These are phyloP conservation scores for Thryonomys swinderianus DNA, from an alignment of 2,113 vertebrate genomes.

Conservation along the genomic window DNA sequence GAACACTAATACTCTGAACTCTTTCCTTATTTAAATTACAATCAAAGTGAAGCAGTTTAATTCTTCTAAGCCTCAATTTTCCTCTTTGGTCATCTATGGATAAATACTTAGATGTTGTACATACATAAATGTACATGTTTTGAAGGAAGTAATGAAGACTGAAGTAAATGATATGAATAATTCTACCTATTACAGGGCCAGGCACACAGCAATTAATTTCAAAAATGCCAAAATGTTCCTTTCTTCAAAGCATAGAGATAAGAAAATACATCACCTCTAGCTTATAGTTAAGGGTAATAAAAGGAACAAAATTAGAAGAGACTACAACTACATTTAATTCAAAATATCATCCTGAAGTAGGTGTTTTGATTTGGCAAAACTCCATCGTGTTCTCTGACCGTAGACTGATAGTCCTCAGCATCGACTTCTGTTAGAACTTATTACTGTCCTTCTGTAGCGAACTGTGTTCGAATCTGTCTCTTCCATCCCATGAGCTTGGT, in stretches of 20 bases:
- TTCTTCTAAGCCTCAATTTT: constrained; percentile 31
- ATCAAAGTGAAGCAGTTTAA: constrained; percentile 9
- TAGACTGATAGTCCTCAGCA: neutral
- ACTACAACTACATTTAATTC: constrained; percentile 10
- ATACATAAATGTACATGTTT: too few species aligned
- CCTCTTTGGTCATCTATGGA: constrained; percentile 28
- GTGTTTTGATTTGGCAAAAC: too few species aligned
- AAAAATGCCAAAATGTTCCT: neutral
- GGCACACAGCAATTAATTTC: neutral
- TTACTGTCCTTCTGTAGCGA: constrained; percentile 14
- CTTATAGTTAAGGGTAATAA: neutral
- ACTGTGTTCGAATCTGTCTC: neutral
- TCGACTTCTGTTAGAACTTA: neutral
- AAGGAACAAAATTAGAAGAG: constrained; percentile 7
- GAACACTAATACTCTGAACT: constrained; percentile 5
- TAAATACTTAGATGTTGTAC: too few species aligned
- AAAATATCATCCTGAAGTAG: constrained; percentile 3
- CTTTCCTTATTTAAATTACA: neutral
- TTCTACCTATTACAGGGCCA: neutral
- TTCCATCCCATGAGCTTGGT: neutral
- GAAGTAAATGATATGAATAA: constrained; percentile 11
- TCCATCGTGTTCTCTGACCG: neutral
- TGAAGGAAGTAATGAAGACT: constrained; percentile 24
- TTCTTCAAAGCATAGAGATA: neutral
- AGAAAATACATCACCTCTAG: neutral